Conservation (phyloP, 2,113 vertebrate genomes). For the Nesospiza acunhae region DNA sequence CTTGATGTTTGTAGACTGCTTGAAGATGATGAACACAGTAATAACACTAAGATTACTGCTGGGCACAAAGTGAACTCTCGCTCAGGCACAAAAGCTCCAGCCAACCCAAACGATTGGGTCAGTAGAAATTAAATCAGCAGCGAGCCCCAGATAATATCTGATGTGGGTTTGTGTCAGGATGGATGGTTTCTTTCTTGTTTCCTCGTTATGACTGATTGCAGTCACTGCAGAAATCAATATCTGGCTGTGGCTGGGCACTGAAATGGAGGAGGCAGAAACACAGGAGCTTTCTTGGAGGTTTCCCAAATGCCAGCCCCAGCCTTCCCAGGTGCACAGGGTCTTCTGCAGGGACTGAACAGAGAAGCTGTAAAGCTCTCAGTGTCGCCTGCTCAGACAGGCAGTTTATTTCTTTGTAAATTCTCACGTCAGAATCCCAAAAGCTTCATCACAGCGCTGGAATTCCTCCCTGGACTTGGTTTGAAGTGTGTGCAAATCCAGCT, state of each 20-base stretch:
- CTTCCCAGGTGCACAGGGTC: neutral
- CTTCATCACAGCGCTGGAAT: neutral
- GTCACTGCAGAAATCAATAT: conserved; percentile 65
- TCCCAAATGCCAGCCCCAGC: conserved; percentile 5
- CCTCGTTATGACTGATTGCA: conserved; percentile 68
- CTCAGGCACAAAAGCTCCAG: neutral
- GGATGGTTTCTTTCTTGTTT: conserved; percentile 48
- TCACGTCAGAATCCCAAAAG: neutral
- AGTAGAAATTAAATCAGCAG: conserved; percentile 70
- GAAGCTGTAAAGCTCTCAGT: neutral
- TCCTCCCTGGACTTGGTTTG: neutral
- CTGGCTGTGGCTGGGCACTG: conserved; percentile 51
- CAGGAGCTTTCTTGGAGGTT: conserved; percentile 43
- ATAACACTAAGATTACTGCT: neutral
- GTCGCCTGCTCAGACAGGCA: neutral
- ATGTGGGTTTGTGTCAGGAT: conserved; percentile 51
- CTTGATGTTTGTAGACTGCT: neutral
- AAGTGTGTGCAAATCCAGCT: neutral
- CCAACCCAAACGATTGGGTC: conserved; percentile 35
- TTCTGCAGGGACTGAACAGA: neutral
- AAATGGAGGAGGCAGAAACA: conserved; percentile 10
- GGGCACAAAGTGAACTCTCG: neutral
- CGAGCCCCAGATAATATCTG: conserved; percentile 40
- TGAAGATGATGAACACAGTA: conserved; percentile 38
- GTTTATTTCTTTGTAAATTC: neutral